Evolutionary conservation across 1,140 invertebrate genomes (phyloP).

Genomic region (Hestina assimilis): DNA sequence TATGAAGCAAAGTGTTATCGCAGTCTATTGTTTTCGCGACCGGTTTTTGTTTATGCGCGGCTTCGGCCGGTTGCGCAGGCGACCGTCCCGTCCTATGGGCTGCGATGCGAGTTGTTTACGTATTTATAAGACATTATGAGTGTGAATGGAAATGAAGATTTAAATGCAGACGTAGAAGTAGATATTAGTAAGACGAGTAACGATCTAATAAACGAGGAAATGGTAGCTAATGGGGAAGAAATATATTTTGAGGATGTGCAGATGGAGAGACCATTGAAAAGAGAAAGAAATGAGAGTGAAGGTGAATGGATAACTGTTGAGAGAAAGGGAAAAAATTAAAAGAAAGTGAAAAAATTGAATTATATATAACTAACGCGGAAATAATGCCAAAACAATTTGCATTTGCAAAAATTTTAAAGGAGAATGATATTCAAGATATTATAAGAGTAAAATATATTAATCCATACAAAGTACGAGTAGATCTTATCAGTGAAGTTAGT

Average conservation of each 20-base stretch:
- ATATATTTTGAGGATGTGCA: not conserved
- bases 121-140: too few relatives aligned
- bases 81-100: too few relatives aligned
- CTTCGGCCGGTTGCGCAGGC: too few relatives aligned
- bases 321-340: slow-evolving; percentile 12
- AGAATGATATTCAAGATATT: slow-evolving; percentile 19
- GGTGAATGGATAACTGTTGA: slow-evolving; percentile 2
- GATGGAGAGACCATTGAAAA: not conserved
- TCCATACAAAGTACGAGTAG: slow-evolving; percentile 17
- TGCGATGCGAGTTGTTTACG: too few relatives aligned
- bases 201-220: too few relatives aligned
- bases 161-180: too few relatives aligned
- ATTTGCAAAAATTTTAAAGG: slow-evolving; percentile 20
- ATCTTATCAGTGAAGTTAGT: not conserved
- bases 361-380: slow-evolving; percentile 16
- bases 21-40: too few relatives aligned
- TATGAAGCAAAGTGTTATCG: too few relatives aligned
- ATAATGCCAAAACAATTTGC: slow-evolving; percentile 31
- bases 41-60: too few relatives aligned
- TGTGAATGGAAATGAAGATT: too few relatives aligned
- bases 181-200: too few relatives aligned
- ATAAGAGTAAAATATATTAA: slow-evolving; percentile 19
- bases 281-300: slow-evolving; percentile 2
- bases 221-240: too few relatives aligned
- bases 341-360: slow-evolving; percentile 10